A percentile compares a stretch with the other conserved stretches of the same genome.
Conservation (phyloP, 2,113 vertebrate genomes). For the Saguinus imperator region DNA sequence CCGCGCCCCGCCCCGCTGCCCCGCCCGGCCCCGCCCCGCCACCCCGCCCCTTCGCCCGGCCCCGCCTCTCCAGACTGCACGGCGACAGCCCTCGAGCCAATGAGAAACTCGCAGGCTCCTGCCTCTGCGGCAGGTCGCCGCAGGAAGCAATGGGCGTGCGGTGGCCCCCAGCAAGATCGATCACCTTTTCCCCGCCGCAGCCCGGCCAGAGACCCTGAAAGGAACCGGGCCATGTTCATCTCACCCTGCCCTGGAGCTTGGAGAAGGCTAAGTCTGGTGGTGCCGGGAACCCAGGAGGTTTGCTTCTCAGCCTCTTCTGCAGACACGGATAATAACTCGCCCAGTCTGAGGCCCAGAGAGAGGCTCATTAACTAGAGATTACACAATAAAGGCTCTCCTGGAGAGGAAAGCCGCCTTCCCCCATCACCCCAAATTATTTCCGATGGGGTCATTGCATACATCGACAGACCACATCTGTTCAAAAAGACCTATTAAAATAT, state of each 20-base stretch:
- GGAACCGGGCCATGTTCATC: rapidly evolving
- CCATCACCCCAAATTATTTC: neutral
- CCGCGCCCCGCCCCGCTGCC: slow-evolving; percentile 26
- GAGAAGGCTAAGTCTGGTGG: neutral
- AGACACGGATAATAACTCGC: neutral
- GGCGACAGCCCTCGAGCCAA: slow-evolving; percentile 87
- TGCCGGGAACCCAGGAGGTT: neutral
- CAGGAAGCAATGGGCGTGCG: slow-evolving; percentile 80
- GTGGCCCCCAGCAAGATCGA: slow-evolving; percentile 76
- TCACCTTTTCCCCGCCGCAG: neutral
- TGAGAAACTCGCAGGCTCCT: slow-evolving; percentile 68
- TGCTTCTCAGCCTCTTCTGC: neutral
- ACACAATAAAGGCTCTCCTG: neutral
- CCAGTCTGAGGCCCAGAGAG: neutral
- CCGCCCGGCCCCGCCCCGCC: slow-evolving; percentile 81
- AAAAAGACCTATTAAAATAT: neutral
- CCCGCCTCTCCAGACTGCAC: slow-evolving; percentile 88
- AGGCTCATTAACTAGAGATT: slow-evolving; percentile 29
- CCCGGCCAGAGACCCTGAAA: rapidly evolving
- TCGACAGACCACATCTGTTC: slow-evolving; percentile 17
- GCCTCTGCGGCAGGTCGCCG: slow-evolving; percentile 78
- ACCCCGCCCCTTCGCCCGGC: slow-evolving; percentile 71
- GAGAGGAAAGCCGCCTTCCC: neutral
- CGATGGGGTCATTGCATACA: neutral
- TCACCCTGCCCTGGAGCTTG: neutral